Evolutionary conservation across 2,113 vertebrate species (phyloP).

Genomic region (Zapornia atra): DNA sequence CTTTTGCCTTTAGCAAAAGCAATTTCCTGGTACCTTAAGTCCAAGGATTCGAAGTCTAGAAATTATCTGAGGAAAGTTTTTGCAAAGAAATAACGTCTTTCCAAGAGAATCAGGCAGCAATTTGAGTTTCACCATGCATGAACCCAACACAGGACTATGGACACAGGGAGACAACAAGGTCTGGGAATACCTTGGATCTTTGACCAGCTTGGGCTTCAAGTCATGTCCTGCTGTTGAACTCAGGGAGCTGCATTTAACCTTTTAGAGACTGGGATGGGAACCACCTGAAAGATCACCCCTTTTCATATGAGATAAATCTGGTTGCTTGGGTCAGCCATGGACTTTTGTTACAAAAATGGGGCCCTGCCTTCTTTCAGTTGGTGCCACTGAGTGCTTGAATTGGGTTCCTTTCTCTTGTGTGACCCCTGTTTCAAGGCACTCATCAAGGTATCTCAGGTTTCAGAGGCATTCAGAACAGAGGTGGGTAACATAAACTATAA

Average conservation of each 20-base stretch:
- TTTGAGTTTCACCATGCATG: background rate
- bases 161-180: background rate
- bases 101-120: background rate
- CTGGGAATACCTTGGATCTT: background rate
- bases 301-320: background rate
- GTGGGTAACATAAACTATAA: background rate
- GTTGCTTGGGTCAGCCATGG: background rate
- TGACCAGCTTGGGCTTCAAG: background rate
- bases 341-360: background rate
- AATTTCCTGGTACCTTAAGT: background rate
- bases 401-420: background rate
- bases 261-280: background rate
- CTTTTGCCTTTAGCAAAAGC: background rate
- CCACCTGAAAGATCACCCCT: background rate
- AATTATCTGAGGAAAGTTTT: background rate
- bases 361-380: background rate
- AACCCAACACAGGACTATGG: background rate
- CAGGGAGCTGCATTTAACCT: background rate
- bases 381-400: background rate
- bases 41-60: background rate
- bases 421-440: background rate
- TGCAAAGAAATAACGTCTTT: background rate
- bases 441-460: background rate
- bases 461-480: background rate
- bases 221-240: accelerated